These are phyloP conservation scores for Panorpa germanica DNA, from an alignment of 2,888 invertebrate species.

Conservation along the genomic window DNA sequence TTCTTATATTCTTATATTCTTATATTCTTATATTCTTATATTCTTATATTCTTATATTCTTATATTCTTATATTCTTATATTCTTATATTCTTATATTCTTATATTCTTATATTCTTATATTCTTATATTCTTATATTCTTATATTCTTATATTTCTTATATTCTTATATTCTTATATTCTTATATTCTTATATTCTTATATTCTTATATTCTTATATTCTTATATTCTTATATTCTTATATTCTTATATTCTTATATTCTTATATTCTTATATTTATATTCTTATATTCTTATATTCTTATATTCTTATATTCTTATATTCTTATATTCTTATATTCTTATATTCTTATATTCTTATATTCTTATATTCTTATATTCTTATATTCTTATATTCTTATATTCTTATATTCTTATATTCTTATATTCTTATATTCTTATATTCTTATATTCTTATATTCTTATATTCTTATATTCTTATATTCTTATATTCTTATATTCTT, in stretches of 20 bases:
- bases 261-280: slow-evolving; percentile 3
- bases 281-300: slow-evolving; percentile 2
- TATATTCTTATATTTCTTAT: neutral
- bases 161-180: slow-evolving; percentile 2
- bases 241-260: slow-evolving; percentile 1
- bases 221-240: slow-evolving; percentile 1
- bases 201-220: slow-evolving; percentile 1
- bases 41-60: too few relatives aligned
- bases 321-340: slow-evolving; percentile 1
- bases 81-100: too few relatives aligned
- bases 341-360: slow-evolving; percentile 3
- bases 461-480: slow-evolving; percentile 3
- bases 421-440: slow-evolving; percentile 3
- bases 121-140: slow-evolving; percentile 1
- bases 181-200: slow-evolving; percentile 1
- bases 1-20: too few relatives aligned
- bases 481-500: slow-evolving; percentile 2
- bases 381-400: slow-evolving; percentile 2
- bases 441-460: slow-evolving; percentile 2
- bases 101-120: neutral
- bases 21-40: slow-evolving; percentile 2
- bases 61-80: neutral
- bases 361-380: slow-evolving; percentile 1
- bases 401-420: slow-evolving; percentile 2
- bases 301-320: slow-evolving; percentile 3